Evolutionary conservation across 2,797 vertebrate species (phyloP).

Genomic region (Chrosomus eos): DNA sequence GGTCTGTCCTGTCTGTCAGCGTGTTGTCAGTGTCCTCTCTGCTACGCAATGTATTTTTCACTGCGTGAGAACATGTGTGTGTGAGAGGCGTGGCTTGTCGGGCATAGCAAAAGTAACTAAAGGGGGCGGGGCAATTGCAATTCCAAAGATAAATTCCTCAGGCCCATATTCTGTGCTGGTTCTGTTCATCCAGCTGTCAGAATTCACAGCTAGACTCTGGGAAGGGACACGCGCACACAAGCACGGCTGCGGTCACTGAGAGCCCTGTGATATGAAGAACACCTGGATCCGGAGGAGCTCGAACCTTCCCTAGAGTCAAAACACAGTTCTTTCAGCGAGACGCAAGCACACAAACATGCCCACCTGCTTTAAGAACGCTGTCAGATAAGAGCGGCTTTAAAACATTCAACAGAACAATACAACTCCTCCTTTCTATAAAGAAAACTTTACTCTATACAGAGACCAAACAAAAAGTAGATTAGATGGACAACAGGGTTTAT

Average conservation of each 20-base stretch:
- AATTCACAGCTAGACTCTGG: conserved; percentile 74
- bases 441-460: background rate
- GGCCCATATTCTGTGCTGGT: conserved; percentile 70
- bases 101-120: too few relatives aligned
- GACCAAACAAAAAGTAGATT: conserved; percentile 24
- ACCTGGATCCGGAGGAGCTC: conserved; percentile 78
- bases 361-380: conserved; percentile 46
- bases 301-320: conserved; percentile 61
- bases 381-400: conserved; percentile 31
- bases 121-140: conserved; percentile 55
- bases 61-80: too few relatives aligned
- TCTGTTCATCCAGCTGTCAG: conserved; percentile 77
- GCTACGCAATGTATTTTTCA: too few relatives aligned
- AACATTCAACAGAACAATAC: conserved; percentile 8
- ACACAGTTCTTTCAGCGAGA: conserved; percentile 37
- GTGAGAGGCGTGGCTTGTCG: too few relatives aligned
- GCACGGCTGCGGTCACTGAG: conserved; percentile 64
- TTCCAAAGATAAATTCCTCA: conserved; percentile 69
- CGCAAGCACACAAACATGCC: background rate
- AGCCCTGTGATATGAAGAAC: conserved; percentile 72
- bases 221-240: conserved; percentile 48
- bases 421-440: background rate
- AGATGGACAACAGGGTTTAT: conserved; percentile 12
- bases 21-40: too few relatives aligned
- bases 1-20: too few relatives aligned